Evolutionary conservation across 1,140 invertebrate genomes (phyloP), one percentile per base, ranked within the genome.

Genomic region (Diabrotica virgifera): DNA sequence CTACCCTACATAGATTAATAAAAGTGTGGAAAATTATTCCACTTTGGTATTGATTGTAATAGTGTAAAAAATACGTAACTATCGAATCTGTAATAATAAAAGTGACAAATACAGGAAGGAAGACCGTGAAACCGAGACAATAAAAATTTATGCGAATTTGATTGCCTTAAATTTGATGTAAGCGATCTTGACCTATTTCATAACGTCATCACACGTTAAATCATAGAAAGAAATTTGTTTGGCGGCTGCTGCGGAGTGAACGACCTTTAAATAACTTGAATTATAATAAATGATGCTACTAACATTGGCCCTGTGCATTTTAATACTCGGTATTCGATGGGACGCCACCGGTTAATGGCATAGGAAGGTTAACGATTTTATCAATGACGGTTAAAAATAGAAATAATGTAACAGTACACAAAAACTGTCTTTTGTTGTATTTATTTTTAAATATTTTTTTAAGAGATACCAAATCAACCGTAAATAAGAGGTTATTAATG

Each of bases 121-220:
- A 46, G 40, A 46, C n/a, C 40, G 8, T 46, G 40, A 46, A 46
- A n/a, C n/a, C 40, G 40, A 46, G 40, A 46, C 35, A 36, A 57
- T 36, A 57, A 36, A 57, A 57, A 36, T 57, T 57, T 36, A 57
- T 57, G 55, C 36, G 55, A 57, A 57, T 40, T 57, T 57, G 35
- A 57, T 57, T 57, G 12, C 55, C 36, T n/a, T 13, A 36, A 37
- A 57, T 57, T 57, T 11, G 37, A 12, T 36, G 5, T 35, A 10
- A 54, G 36, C 40, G 65, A 67, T 67, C 65, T 67, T 67, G 65
- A 67, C 65, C 65, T 63, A 67, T 67, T 67, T 67, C 52, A 54
- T 13, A 52, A 24, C 37, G 9, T 62, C 51, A 38, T 8, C 12
- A 53, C 12, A 53, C 13, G 11, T 9, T 36, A 14, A 52, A 62